phyloP scores from a whole-genome alignment of 2,888 invertebrate species.

The Eurytoma californica region DNA sequence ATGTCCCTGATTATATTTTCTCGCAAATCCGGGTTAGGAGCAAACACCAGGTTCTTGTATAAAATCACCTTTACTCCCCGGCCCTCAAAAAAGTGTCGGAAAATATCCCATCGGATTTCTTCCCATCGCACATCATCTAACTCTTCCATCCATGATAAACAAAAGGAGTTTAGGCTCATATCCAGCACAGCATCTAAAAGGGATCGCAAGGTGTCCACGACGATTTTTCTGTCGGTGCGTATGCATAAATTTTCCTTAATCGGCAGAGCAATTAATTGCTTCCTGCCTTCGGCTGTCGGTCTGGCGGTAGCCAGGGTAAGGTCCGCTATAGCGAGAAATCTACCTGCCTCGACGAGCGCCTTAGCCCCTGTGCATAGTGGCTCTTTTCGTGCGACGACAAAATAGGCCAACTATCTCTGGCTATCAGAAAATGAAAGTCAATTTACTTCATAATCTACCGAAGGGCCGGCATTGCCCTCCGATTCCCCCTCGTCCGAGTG shows the following conservation, averaged over 20 bases:
- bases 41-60: background rate
- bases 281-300: background rate
- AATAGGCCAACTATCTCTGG: conserved; percentile 8
- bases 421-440: background rate
- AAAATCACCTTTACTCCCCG: background rate
- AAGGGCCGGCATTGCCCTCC: too few species aligned
- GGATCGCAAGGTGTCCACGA: background rate
- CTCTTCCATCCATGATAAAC: too few species aligned
- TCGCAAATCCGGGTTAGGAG: background rate
- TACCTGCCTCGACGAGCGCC: background rate
- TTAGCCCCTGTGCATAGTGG: conserved; percentile 3
- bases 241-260: too few species aligned
- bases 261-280: background rate
- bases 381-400: background rate
- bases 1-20: background rate
- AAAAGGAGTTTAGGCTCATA: too few species aligned
- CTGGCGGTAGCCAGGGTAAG: background rate
- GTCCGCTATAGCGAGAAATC: background rate
- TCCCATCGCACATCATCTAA: conserved; percentile 2
- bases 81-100: background rate
- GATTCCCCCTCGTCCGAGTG: too few species aligned
- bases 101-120: background rate
- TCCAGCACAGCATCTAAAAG: background rate
- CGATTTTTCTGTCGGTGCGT: too few species aligned
- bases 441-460: too few species aligned